Evolutionary conservation across 1,140 invertebrate species (phyloP), one percentile per base, ranked within the genome.

Genomic region (Oryzaephilus surinamensis): DNA sequence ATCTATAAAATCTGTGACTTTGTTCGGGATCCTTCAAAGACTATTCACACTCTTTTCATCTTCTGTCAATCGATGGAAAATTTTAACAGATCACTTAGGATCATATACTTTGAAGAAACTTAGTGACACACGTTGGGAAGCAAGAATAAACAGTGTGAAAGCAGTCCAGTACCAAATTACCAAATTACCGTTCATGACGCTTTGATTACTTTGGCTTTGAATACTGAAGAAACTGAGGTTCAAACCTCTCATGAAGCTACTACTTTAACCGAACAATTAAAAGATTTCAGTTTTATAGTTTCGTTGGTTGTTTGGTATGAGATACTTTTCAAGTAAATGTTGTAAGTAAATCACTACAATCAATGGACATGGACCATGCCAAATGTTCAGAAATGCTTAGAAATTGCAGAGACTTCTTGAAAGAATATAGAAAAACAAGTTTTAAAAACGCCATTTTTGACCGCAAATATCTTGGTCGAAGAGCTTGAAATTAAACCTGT

Each of bases 51-150:
- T 33, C 13, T 47, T 41, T 45, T 45, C 38, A 38, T 12, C 16
- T 21, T 50, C 43, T 14, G 43, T 35, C 29, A 41, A 44, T 21
- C 29, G 40, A n/a, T 50, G 41, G 48, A 19, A 43, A 36, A 19
- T 43, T 8, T 12, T 50, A 6, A 50, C 43, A 40, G 32, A 33
- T 24, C 21, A 8, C 7, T 24, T 4, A 24, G 7, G 11, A 24
- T 4, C 2, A 24, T 4, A 4, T 24, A 24, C 3, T 8, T 2
- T 24, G 11, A 24, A 24, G 7, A 24, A 24, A n/a, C 7, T 24
- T 2, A 24, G 3, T 8, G 21, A 24, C 21, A 24, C 21, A 4
- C 21, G 21, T 24, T 24, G 21, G 21, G 21, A 24, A 24, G 21
- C 19, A 20, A 20, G 19, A 20, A 20, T 20, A 20, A 20, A 8